Conservation (phyloP, 2,797 vertebrate genomes). For the Ataeniobius toweri region DNA sequence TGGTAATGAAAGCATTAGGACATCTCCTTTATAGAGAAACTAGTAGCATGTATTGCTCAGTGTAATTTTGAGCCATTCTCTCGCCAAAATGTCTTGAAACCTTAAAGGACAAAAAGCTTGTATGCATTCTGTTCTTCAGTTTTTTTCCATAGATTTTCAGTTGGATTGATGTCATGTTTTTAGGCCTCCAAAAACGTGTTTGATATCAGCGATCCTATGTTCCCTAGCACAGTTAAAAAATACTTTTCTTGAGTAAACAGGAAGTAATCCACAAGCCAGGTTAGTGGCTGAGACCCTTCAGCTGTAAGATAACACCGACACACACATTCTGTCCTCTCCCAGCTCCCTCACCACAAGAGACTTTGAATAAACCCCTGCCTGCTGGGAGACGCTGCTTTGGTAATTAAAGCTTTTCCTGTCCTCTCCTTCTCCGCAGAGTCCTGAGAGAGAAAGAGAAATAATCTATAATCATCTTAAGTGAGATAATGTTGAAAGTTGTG, state of each 20-base stretch:
- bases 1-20: too few species aligned
- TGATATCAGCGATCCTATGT: not conserved
- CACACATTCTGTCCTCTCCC: slow-evolving; percentile 25
- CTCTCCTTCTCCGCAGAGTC: slow-evolving; percentile 39
- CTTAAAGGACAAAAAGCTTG: too few species aligned
- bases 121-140: too few species aligned
- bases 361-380: slow-evolving; percentile 22
- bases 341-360: slow-evolving; percentile 16
- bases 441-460: slow-evolving; percentile 23
- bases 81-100: too few species aligned
- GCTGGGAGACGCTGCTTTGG: slow-evolving; percentile 48
- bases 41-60: too few species aligned
- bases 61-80: too few species aligned
- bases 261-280: slow-evolving; percentile 39
- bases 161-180: not conserved
- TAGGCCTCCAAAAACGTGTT: not conserved
- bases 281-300: slow-evolving; percentile 36
- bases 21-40: too few species aligned
- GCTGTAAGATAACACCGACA: slow-evolving; percentile 52
- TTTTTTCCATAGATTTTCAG: too few species aligned
- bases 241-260: slow-evolving; percentile 47
- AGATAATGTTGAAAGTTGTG: not conserved
- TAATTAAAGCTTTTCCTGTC: slow-evolving; percentile 69
- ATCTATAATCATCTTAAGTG: slow-evolving; percentile 28
- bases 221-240: not conserved